Conservation (phyloP, 2,797 vertebrate species). For the Scolopax bukidnonensis region DNA sequence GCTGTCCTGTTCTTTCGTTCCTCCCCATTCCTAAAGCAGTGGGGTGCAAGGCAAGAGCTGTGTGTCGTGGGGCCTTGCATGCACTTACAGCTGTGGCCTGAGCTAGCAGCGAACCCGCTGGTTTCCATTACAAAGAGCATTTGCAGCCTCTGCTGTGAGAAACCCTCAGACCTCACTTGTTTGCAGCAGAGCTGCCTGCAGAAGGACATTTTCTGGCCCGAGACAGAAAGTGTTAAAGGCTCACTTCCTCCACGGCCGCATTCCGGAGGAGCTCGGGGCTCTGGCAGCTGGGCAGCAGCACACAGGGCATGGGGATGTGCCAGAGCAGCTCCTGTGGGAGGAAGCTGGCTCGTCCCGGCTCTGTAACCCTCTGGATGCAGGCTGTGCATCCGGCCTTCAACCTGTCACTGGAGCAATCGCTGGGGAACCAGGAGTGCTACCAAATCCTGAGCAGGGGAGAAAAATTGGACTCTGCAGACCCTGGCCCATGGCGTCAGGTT, state of each 20-base stretch:
- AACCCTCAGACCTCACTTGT: not conserved
- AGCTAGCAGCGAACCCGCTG: not conserved
- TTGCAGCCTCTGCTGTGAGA: slow-evolving; percentile 24
- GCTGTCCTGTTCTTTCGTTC: not conserved
- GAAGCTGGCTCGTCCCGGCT: slow-evolving; percentile 9
- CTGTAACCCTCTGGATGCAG: slow-evolving; percentile 16
- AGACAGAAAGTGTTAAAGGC: slow-evolving; percentile 28
- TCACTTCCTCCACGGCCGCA: not conserved
- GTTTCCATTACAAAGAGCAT: not conserved
- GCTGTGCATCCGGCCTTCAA: not conserved
- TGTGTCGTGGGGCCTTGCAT: not conserved
- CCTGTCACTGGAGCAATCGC: not conserved
- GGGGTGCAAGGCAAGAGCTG: not conserved
- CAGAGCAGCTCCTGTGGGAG: slow-evolving; percentile 49
- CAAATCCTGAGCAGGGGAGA: not conserved
- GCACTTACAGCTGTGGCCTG: not conserved
- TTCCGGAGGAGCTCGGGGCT: not conserved
- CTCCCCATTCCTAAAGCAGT: not conserved
- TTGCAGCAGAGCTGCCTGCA: slow-evolving; percentile 6
- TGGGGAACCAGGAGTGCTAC: not conserved
- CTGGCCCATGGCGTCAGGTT: not conserved
- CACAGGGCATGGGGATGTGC: slow-evolving; percentile 28
- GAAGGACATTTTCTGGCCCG: not conserved
- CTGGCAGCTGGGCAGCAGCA: slow-evolving; percentile 43
- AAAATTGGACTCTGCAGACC: not conserved